These are phyloP conservation scores for Eciton burchellii DNA, from an alignment of 1,140 invertebrate species.

Conservation along the genomic window DNA sequence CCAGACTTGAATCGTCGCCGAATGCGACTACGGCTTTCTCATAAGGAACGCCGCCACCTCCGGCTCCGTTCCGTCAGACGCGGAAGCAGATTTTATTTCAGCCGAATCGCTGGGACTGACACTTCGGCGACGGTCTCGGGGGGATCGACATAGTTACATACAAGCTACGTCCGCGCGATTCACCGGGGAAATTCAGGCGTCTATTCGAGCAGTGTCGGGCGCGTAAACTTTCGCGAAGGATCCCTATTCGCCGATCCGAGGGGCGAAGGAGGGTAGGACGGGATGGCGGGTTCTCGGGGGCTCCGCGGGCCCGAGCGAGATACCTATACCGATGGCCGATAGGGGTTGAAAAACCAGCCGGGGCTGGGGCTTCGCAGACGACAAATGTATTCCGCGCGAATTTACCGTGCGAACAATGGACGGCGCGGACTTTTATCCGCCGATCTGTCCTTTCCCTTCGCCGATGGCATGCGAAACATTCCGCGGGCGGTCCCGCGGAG, in stretches of 20 bases:
- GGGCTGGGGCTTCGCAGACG: slow-evolving; percentile 64
- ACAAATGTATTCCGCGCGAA: slow-evolving; percentile 63
- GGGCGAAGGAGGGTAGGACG: slow-evolving; percentile 46
- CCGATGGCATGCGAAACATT: not conserved
- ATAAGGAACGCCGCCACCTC: slow-evolving; percentile 9
- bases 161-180: slow-evolving; percentile 69
- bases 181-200: slow-evolving; percentile 77
- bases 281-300: slow-evolving; percentile 60
- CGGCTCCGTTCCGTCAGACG: slow-evolving; percentile 26
- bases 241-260: slow-evolving; percentile 63
- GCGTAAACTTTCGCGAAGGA: slow-evolving; percentile 77
- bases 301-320: slow-evolving; percentile 45
- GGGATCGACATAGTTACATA: slow-evolving; percentile 70
- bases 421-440: slow-evolving; percentile 39
- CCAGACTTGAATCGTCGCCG: not conserved
- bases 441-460: slow-evolving; percentile 9
- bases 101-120: slow-evolving; percentile 73
- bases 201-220: slow-evolving; percentile 67
- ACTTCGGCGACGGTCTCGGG: slow-evolving; percentile 59
- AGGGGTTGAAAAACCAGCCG: slow-evolving; percentile 63
- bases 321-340: slow-evolving; percentile 60
- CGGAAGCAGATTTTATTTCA: slow-evolving; percentile 70
- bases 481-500: not conserved
- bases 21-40: not conserved
- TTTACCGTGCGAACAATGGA: slow-evolving; percentile 46